Conservation (phyloP, 2,888 invertebrate species). For the Junonia oenone region DNA sequence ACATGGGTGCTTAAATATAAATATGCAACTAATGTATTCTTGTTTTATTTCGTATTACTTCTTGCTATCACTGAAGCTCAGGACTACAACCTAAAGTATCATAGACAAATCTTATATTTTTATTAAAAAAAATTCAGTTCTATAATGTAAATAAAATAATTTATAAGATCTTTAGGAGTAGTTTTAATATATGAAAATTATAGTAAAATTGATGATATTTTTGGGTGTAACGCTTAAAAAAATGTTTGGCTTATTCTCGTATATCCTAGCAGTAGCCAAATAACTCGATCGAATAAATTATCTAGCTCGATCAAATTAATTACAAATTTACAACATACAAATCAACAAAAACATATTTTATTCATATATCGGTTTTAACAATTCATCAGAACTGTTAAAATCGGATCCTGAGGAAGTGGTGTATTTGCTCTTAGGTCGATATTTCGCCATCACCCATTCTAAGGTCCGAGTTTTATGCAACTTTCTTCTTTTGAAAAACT, state of each 20-base stretch:
- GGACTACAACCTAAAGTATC: no score
- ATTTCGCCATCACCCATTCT: slow-evolving; percentile 58
- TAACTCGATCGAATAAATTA: no score
- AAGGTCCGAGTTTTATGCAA: slow-evolving; percentile 48
- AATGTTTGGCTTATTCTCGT: no score
- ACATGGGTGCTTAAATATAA: slow-evolving; percentile 35
- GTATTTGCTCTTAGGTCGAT: slow-evolving; percentile 37
- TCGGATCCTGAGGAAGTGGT: slow-evolving; percentile 53
- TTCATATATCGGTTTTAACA: slow-evolving; percentile 64
- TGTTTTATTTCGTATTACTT: slow-evolving; percentile 7
- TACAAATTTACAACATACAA: no score
- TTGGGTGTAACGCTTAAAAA: no score
- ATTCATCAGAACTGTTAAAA: slow-evolving; percentile 57
- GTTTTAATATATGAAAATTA: no score
- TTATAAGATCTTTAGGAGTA: no score
- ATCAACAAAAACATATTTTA: slow-evolving; percentile 25
- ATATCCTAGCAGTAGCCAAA: no score
- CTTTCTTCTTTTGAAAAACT: slow-evolving; percentile 19
- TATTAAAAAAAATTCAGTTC: no score
- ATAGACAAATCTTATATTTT: background rate
- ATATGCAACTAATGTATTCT: slow-evolving; percentile 18
- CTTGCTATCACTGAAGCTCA: background rate
- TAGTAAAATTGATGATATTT: no score
- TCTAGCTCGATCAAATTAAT: no score
- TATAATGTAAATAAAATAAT: no score